Evolutionary conservation across 2,888 invertebrate species (phyloP).

Genomic region (Incurvaria masculella): DNA sequence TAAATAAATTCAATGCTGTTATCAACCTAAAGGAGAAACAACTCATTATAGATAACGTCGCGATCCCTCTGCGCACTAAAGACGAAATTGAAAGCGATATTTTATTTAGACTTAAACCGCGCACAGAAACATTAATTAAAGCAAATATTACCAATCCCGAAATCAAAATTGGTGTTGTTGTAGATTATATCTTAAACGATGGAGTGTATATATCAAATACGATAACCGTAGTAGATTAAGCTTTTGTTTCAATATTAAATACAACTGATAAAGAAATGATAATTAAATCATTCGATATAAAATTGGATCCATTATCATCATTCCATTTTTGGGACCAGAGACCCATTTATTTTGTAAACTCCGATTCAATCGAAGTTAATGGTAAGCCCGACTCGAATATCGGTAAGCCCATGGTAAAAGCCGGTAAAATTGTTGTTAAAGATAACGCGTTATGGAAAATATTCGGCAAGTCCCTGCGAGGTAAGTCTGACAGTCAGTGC

Average conservation of each 20-base stretch:
- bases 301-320: conserved; percentile 10
- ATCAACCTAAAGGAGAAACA: neutral
- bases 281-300: conserved; percentile 11
- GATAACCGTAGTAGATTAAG: conserved; percentile 11
- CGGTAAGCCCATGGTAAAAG: no score
- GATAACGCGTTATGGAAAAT: no score
- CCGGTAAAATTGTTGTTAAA: no score
- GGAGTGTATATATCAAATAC: conserved; percentile 14
- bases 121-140: conserved; percentile 13
- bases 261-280: conserved; percentile 12
- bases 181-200: conserved; percentile 9
- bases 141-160: conserved; percentile 14
- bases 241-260: conserved; percentile 13
- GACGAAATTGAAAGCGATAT: neutral
- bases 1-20: neutral
- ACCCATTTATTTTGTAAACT: no score
- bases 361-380: no score
- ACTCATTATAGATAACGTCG: neutral
- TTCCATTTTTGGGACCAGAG: no score
- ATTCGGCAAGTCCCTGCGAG: no score
- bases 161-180: conserved; percentile 13
- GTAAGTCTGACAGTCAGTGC: no score
- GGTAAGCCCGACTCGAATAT: no score
- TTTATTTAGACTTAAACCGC: conserved; percentile 7
- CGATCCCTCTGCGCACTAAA: neutral